These are phyloP conservation scores for silkworm (Bombyx mori) DNA, from an alignment of 1,140 invertebrate genomes.

Conservation along the genomic window DNA sequence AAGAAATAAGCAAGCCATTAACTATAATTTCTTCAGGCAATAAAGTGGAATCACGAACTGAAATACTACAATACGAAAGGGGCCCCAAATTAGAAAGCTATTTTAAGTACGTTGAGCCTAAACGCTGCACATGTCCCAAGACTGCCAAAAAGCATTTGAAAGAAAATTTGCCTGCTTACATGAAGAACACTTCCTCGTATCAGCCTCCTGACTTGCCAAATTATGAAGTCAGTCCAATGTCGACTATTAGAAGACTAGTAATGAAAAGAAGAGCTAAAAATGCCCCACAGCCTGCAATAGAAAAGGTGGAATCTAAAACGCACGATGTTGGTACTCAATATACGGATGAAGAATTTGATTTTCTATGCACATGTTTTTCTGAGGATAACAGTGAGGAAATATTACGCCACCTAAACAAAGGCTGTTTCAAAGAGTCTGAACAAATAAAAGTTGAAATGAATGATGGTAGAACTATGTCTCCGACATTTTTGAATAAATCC, in stretches of 20 bases:
- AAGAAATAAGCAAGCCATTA: neutral
- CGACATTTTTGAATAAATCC: constrained; percentile 17
- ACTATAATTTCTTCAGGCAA: constrained; percentile 15
- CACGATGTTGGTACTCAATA: constrained; percentile 38
- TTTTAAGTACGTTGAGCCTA: constrained; percentile 34
- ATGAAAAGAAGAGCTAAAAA: constrained; percentile 22
- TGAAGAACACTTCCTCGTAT: constrained; percentile 45
- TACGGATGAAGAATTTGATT: constrained; percentile 40
- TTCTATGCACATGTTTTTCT: constrained; percentile 43
- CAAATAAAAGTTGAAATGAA: constrained; percentile 9
- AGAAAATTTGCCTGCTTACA: constrained; percentile 50
- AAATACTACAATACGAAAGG: constrained; percentile 25
- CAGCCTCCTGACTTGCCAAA: constrained; percentile 33
- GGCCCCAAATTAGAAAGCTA: constrained; percentile 54
- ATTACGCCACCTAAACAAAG: constrained; percentile 12
- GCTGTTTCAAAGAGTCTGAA: constrained; percentile 17
- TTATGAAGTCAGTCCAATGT: constrained; percentile 40
- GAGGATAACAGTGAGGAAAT: constrained; percentile 32
- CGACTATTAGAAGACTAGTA: constrained; percentile 37
- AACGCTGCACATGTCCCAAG: constrained; percentile 37
- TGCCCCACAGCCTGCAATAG: constrained; percentile 9
- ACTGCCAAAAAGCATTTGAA: constrained; percentile 43
- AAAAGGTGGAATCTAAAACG: constrained; percentile 22
- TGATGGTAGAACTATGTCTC: constrained; percentile 27
- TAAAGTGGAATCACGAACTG: constrained; percentile 22